phyloP scores from a whole-genome alignment of 2,888 invertebrate genomes.

The Phengaris arion region DNA sequence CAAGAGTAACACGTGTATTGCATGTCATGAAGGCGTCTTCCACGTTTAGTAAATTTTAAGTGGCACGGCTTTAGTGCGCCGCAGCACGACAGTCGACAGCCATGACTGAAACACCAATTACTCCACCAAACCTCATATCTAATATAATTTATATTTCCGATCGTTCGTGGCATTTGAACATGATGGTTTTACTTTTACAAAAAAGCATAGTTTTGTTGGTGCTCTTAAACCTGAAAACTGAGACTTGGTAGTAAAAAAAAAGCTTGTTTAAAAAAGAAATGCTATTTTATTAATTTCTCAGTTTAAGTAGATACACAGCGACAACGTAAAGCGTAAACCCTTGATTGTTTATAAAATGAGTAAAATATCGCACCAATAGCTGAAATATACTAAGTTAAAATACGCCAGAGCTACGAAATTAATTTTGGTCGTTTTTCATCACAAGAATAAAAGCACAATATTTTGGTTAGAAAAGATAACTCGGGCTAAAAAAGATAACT shows the following conservation, averaged over 20 bases:
- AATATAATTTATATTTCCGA: slow-evolving; percentile 69
- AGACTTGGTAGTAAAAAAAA: background rate
- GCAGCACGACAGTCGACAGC: slow-evolving; percentile 62
- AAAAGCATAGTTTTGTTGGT: background rate
- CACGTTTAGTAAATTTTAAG: slow-evolving; percentile 63
- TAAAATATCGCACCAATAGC: too few relatives aligned
- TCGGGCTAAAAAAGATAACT: slow-evolving; percentile 27
- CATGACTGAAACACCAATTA: slow-evolving; percentile 48
- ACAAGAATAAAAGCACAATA: background rate
- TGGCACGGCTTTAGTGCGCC: slow-evolving; percentile 61
- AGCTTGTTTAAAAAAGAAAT: too few relatives aligned
- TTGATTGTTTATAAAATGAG: too few relatives aligned
- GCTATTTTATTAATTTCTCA: background rate
- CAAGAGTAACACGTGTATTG: slow-evolving; percentile 38
- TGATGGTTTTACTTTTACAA: slow-evolving; percentile 2
- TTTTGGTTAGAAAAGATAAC: background rate
- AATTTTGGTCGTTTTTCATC: slow-evolving; percentile 9
- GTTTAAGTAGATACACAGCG: too few relatives aligned
- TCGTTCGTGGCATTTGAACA: slow-evolving; percentile 55
- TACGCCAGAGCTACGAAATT: background rate
- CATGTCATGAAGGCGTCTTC: slow-evolving; percentile 57
- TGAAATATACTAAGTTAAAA: background rate
- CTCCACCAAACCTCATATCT: slow-evolving; percentile 56
- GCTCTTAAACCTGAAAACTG: background rate
- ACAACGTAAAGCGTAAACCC: too few relatives aligned